Evolutionary conservation across 2,888 invertebrate genomes (phyloP).

Genomic region (Rhimphoctona megacephalus): DNA sequence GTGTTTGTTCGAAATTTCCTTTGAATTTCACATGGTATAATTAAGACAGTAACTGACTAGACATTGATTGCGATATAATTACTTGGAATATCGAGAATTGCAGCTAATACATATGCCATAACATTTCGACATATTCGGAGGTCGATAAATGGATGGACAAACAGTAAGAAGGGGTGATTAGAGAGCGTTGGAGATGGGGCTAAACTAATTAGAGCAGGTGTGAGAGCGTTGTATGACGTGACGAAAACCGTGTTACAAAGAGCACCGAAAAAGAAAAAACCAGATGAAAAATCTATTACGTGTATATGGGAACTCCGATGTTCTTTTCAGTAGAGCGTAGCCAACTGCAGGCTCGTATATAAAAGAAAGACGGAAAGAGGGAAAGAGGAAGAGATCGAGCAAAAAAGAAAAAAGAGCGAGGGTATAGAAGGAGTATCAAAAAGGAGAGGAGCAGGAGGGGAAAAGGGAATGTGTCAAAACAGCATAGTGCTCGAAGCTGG

Average conservation of each 20-base stretch:
- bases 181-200: not conserved
- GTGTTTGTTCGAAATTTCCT: not conserved
- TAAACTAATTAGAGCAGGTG: not conserved
- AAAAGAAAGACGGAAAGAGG: not conserved
- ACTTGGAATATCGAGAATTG: not conserved
- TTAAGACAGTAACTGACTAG: not conserved
- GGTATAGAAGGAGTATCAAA: not conserved
- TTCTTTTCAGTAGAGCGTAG: not conserved
- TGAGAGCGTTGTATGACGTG: not conserved
- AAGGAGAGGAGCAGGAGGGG: slow-evolving; percentile 1
- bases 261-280: not conserved
- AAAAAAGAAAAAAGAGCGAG: not conserved
- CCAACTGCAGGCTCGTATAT: not conserved
- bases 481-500: slow-evolving; percentile 42
- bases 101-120: not conserved
- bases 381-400: not conserved
- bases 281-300: not conserved
- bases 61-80: not conserved
- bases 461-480: slow-evolving; percentile 40
- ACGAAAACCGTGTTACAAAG: not conserved
- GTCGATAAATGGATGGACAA: not conserved
- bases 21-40: not conserved
- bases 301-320: not conserved
- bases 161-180: not conserved
- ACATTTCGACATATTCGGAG: not conserved